Base-by-base conservation (phyloP, 1,140 invertebrate species). In the Metopolophium dirhodum region DNA sequence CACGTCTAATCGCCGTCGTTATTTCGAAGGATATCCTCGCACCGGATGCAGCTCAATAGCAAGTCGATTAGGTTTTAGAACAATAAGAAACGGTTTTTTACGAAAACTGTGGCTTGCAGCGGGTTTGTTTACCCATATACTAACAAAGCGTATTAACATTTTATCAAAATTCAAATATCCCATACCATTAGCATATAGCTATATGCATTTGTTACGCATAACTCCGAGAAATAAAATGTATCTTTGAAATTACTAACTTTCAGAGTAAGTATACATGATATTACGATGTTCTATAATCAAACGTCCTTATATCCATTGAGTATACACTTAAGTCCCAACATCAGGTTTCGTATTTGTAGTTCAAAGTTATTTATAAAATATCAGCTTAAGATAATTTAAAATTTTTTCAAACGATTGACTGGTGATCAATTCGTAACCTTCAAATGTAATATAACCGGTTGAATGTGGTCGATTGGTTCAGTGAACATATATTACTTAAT, bases 391-490 rank as follows among this genome's bases (percentile, higher is more conserved):
- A 41, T 26, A 22, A 41, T 41, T 45, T 85, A 30, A 45, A 23
- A 23, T 4, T 9, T 41, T 85, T 9, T 41, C 9, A 26, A 85
- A 41, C 8, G 30, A 45, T 30, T 47, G 4, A 47, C 23, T n/a
- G 47, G 49, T 49, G 45, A n/a, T n/a, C 8, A 87, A 51, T 87
- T 87, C 9, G 86, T 87, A 87, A 87, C 86, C 86, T 87, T 87
- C 86, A 87, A 49, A 49, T 87, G 18, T 49, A 8, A 49, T n/a
- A 49, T 6, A 87, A 87, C 45, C 45, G 45, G 86, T 87, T 87
- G 35, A 87, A 22, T 87, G 30, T 22, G 3, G 14, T 87, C 47
- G 47, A 49, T 49, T 49, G 45, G 18, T 87, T 7, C 23, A 51
- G 47, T 87, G 47, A 49, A 87, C 47, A 87, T 87, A 51, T 47